Percentiles rank a stretch among this genome's conserved stretches.
Conservation (phyloP, 2,888 invertebrate species). For the Melangyna quadrimaculata region DNA sequence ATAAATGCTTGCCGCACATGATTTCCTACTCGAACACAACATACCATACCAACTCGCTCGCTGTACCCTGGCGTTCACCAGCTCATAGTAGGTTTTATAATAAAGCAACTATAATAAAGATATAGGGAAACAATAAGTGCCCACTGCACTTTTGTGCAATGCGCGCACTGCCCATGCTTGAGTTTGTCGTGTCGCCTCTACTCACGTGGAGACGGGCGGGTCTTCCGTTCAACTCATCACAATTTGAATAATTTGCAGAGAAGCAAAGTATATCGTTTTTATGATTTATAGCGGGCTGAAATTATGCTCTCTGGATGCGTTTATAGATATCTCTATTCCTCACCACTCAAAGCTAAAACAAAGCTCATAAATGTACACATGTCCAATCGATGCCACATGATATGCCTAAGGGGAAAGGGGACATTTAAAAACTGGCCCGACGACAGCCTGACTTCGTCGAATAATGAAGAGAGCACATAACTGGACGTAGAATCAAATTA, state of each 20-base stretch:
- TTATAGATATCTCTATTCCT: constrained; percentile 17
- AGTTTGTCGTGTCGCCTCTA: constrained; percentile 45
- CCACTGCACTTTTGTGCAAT: constrained; percentile 41
- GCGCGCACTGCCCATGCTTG: constrained; percentile 11
- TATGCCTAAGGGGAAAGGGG: constrained; percentile 42
- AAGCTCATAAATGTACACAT: too few relatives aligned
- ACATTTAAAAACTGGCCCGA: constrained; percentile 3
- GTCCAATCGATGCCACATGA: constrained; percentile 68
- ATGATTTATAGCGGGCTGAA: constrained; percentile 57
- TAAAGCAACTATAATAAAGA: background rate
- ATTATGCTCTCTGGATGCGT: constrained; percentile 43
- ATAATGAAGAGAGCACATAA: background rate
- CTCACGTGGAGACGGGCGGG: constrained; percentile 63
- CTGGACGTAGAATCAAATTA: constrained; percentile 30
- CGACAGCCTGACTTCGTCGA: background rate
- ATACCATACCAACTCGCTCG: background rate
- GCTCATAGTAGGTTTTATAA: background rate
- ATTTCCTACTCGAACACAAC: constrained; percentile 50
- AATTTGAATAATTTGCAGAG: constrained; percentile 64
- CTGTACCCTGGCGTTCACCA: background rate
- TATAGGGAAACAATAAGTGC: background rate
- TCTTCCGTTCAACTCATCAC: constrained; percentile 57
- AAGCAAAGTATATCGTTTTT: constrained; percentile 23
- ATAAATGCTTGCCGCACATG: constrained; percentile 57
- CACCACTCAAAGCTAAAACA: constrained; percentile 27